Evolutionary conservation across 2,888 invertebrate genomes (phyloP).

Genomic region (Periphyllus acericola): DNA sequence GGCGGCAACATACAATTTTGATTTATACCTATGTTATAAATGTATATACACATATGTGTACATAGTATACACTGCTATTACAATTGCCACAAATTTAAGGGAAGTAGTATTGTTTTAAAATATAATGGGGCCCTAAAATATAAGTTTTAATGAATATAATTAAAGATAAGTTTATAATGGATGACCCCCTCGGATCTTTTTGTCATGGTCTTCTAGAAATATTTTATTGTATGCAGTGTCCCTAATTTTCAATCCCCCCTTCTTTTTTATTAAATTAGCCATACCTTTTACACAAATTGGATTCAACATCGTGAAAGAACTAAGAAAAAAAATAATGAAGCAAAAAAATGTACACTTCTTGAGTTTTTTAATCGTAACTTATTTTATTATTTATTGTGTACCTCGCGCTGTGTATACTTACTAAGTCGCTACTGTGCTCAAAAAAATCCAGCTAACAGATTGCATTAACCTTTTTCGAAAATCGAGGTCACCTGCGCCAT

Average conservation of each 20-base stretch:
- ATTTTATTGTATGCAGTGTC: background rate
- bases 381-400: background rate
- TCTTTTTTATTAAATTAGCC: background rate
- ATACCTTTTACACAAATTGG: conserved; percentile 35
- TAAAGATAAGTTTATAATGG: conserved; percentile 25
- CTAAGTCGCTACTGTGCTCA: background rate
- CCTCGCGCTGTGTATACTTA: background rate
- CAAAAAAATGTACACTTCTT: background rate
- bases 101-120: conserved; percentile 27
- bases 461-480: background rate
- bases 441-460: background rate
- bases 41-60: background rate
- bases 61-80: background rate
- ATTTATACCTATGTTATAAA: conserved; percentile 2
- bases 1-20: conserved; percentile 34
- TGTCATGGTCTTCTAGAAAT: conserved; percentile 1
- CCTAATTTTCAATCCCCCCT: background rate
- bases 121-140: background rate
- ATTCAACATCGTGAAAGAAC: background rate
- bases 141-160: conserved; percentile 11
- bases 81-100: background rate
- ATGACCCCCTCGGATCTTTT: conserved; percentile 40
- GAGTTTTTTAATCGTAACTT: background rate
- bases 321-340: background rate
- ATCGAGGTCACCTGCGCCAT: background rate